phyloP scores from a whole-genome alignment of 1,140 invertebrate genomes.

The Cydia splendana region DNA sequence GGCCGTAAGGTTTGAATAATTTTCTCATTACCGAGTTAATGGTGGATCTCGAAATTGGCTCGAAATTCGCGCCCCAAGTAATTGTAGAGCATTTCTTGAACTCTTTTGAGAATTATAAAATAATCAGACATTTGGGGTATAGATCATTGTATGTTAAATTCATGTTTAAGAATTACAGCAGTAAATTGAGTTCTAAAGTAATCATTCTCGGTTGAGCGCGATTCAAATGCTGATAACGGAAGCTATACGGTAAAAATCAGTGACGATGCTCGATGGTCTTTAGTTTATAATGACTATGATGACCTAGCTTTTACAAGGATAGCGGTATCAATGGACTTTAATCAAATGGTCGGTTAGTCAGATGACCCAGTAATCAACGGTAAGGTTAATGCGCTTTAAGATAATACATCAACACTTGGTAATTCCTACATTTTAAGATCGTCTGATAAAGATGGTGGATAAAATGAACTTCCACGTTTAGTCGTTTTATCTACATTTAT shows the following conservation, averaged over 20 bases:
- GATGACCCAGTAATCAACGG: conserved; percentile 6
- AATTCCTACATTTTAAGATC: neutral
- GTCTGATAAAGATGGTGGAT: neutral
- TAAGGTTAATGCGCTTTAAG: neutral
- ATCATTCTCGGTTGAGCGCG: conserved; percentile 7
- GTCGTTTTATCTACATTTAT: neutral
- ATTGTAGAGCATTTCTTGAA: conserved; percentile 36
- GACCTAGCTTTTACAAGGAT: conserved; percentile 18
- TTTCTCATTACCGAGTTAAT: conserved; percentile 52
- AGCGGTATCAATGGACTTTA: conserved; percentile 16
- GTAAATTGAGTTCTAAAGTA: neutral
- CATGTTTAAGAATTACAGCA: neutral
- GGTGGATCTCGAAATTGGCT: conserved; percentile 48
- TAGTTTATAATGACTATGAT: conserved; percentile 23
- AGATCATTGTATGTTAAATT: neutral
- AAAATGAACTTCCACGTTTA: neutral
- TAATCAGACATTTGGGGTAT: neutral
- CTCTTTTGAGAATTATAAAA: neutral
- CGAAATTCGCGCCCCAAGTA: conserved; percentile 45
- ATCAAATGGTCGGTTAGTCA: conserved; percentile 23
- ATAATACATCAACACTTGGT: conserved; percentile 6
- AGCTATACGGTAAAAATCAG: conserved; percentile 1
- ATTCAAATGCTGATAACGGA: conserved; percentile 16
- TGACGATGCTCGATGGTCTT: conserved; percentile 24
- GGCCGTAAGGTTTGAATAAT: conserved; percentile 48